A percentile compares a stretch with the other conserved stretches of the same genome.
Conservation (phyloP, 2,888 invertebrate genomes). For the Pollenia amentaria region DNA sequence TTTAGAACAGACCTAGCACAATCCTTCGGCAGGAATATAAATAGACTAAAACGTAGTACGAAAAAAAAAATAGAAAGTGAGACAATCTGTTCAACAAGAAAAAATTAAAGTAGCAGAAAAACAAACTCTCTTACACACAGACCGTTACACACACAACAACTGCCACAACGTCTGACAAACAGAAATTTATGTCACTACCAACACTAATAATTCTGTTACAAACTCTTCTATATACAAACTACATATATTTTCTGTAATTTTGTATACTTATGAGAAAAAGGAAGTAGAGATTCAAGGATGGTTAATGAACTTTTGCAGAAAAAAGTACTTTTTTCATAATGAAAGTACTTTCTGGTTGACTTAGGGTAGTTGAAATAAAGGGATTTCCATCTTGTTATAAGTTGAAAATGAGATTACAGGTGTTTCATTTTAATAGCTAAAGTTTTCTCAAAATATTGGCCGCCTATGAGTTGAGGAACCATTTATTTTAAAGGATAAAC, state of each 20-base stretch:
- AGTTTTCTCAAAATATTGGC: too few species aligned
- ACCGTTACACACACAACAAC: conserved; percentile 41
- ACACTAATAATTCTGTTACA: conserved; percentile 54
- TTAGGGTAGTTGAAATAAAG: too few species aligned
- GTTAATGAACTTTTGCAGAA: conserved; percentile 45
- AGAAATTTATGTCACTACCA: conserved; percentile 74
- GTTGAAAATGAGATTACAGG: too few species aligned
- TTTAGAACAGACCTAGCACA: conserved; percentile 62
- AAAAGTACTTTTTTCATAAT: conserved; percentile 33
- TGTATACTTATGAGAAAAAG: neutral
- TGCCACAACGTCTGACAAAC: conserved; percentile 67
- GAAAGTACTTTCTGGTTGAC: conserved; percentile 7
- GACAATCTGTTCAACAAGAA: conserved; percentile 70
- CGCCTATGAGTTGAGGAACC: too few species aligned
- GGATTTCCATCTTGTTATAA: too few species aligned
- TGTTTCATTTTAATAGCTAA: too few species aligned
- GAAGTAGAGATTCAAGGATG: conserved; percentile 39
- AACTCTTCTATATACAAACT: neutral
- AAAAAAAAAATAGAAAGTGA: conserved; percentile 70
- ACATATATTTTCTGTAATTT: neutral
- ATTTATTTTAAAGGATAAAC: too few species aligned
- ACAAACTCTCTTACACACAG: conserved; percentile 26
- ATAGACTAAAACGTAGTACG: conserved; percentile 30
- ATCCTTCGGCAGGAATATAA: conserved; percentile 45
- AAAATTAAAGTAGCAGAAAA: conserved; percentile 41